Percentiles rank a stretch among this genome's conserved stretches.
phyloP scores from a whole-genome alignment of 2,113 vertebrate genomes.

The Colistium nudipinnis region DNA sequence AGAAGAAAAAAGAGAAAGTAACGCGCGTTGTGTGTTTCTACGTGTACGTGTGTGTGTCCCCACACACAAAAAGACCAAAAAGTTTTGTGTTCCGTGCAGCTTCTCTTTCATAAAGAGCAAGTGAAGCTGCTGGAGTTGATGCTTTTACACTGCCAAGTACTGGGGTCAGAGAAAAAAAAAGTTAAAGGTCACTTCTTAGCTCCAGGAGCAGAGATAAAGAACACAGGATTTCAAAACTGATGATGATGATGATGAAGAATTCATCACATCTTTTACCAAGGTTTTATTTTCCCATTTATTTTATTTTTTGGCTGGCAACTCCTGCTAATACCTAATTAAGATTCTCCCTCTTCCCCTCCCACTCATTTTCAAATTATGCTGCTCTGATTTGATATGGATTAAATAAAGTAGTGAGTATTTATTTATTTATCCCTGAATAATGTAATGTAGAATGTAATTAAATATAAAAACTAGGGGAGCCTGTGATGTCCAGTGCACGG shows the following conservation, averaged over 20 bases:
- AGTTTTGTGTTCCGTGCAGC: constrained; percentile 53
- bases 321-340: constrained; percentile 53
- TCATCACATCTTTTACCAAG: background rate
- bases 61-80: constrained; percentile 47
- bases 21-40: constrained; percentile 20
- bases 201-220: background rate
- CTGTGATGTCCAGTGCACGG: background rate
- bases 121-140: constrained; percentile 20
- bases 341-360: constrained; percentile 37
- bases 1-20: no score
- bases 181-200: constrained; percentile 27
- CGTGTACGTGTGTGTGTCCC: no score
- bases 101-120: constrained; percentile 1
- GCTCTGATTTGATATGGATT: constrained; percentile 7
- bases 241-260: background rate
- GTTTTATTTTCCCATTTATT: background rate
- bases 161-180: constrained; percentile 13
- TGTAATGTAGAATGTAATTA: no score
- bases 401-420: background rate
- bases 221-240: background rate
- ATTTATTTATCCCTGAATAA: background rate
- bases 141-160: constrained; percentile 10
- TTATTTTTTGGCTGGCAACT: constrained; percentile 27
- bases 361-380: constrained; percentile 36
- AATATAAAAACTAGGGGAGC: background rate